phyloP scores from a whole-genome alignment of 2,888 invertebrate genomes.

The Ferrisia virgata region DNA sequence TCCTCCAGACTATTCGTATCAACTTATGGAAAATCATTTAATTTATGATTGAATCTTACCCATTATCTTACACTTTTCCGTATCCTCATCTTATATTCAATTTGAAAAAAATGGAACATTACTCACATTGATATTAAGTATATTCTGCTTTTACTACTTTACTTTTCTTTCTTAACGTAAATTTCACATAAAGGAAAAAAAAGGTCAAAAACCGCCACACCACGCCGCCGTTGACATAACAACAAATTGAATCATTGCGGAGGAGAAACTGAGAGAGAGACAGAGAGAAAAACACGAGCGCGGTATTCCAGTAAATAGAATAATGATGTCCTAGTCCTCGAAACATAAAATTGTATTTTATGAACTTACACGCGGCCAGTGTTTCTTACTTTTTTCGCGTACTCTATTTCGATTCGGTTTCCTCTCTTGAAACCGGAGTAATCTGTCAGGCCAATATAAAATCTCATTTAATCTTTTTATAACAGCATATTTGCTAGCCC shows the following conservation, averaged over 20 bases:
- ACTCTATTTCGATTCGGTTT: not conserved
- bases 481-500: conserved; percentile 12
- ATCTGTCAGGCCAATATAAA: conserved; percentile 27
- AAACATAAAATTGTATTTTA: conserved; percentile 23
- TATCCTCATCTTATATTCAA: too few relatives aligned
- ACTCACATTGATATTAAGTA: too few relatives aligned
- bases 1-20: too few relatives aligned
- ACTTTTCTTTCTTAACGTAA: not conserved
- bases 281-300: not conserved
- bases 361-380: conserved; percentile 6
- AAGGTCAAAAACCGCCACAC: conserved; percentile 15
- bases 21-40: too few relatives aligned
- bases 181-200: not conserved
- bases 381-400: not conserved
- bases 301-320: conserved; percentile 27
- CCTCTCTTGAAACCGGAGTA: not conserved
- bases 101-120: not conserved
- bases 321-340: conserved; percentile 20
- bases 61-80: too few relatives aligned
- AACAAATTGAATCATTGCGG: not conserved
- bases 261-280: too few relatives aligned
- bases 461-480: conserved; percentile 33
- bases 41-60: too few relatives aligned
- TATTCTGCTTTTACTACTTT: too few relatives aligned
- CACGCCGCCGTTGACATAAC: conserved; percentile 27